A percentile compares a stretch with the other conserved stretches of the same genome.
These are phyloP conservation scores for Panthera leo DNA, from an alignment of 2,113 vertebrate genomes.

Conservation along the genomic window DNA sequence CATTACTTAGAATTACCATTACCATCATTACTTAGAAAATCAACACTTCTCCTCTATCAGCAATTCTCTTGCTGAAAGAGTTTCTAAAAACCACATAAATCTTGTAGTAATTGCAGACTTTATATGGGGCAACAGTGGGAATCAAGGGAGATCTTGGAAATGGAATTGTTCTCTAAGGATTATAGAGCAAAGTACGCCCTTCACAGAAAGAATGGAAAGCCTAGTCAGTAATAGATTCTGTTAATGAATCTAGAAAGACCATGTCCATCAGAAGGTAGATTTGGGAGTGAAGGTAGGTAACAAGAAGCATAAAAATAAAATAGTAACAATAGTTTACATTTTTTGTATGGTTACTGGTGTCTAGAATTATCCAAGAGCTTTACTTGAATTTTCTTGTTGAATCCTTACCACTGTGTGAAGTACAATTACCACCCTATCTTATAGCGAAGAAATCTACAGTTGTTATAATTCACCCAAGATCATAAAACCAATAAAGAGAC, in stretches of 20 bases:
- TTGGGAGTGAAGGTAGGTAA: not conserved
- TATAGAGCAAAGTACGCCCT: not conserved
- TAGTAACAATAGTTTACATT: not conserved
- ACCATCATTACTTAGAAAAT: slow-evolving; percentile 10
- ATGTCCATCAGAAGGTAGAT: not conserved
- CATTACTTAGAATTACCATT: not conserved
- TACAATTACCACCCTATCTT: slow-evolving; percentile 1
- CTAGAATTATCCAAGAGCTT: not conserved
- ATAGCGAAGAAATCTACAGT: slow-evolving; percentile 16
- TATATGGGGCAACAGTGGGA: not conserved
- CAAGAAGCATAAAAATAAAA: slow-evolving; percentile 28
- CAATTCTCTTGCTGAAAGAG: slow-evolving; percentile 9
- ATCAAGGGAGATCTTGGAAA: slow-evolving; percentile 25
- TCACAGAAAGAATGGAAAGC: slow-evolving; percentile 38
- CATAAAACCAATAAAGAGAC: not conserved
- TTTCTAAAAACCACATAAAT: not conserved
- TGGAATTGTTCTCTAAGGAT: slow-evolving; percentile 1
- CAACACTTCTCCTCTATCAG: not conserved
- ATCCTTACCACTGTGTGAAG: slow-evolving; percentile 20
- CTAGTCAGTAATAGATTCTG: not conserved
- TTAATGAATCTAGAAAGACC: not conserved
- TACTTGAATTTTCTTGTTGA: slow-evolving; percentile 28
- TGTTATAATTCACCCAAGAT: slow-evolving; percentile 50
- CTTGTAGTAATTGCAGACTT: not conserved
- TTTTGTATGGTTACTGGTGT: not conserved